Evolutionary conservation across 2,113 vertebrate genomes (phyloP), one percentile per base, ranked within the genome.

Genomic region (Andinoacara biseriatus): DNA sequence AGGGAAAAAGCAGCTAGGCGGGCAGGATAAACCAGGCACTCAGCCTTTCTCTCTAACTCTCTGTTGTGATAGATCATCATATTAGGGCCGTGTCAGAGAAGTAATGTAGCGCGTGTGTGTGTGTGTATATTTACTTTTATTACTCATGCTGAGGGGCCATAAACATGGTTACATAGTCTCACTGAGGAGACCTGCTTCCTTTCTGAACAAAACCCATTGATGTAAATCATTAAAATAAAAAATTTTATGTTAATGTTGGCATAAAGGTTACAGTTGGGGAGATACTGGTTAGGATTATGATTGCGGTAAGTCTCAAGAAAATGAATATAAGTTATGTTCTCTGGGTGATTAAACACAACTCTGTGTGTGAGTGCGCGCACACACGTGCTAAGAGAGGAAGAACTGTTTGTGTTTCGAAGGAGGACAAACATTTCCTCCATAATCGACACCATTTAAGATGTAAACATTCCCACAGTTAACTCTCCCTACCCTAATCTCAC

Each of bases 381-480:
- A 26, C 26, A 3, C 59, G 46, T 65, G 24, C 33, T 72, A 54
- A 78, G 5, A 75, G 17, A n/a, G 15, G 17, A 17, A 18, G 15
- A 78, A 56, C 2, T 84, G 80, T 90, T 90, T 89, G 82, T 86
- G 49, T 86, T 85, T 87, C 18, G 58, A 60, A 76, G 72, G 20
- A 63, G 29, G 56, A 76, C 46, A 86, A 63, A 54, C 54, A 65
- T 91, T 90, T 91, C 74, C 78, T 91, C 26, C 49, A 78, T 7
- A 80, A 58, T 58, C 14, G 80, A 76, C 33, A 22, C 54, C 63
- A 56, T 62, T 38, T 24, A 58, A 61, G 69, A 82, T 35, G 63
- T 85, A 93, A 91, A 91, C 89, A 89, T 82, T 92, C 86, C 81
- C 86, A 89, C 65, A 89, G 38, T 89, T 75, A 83, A 60, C 29